These are phyloP conservation scores for Apostichopus leukothele DNA, from an alignment of 53 echinoderm and acorn worm genomes.

Conservation along the genomic window DNA sequence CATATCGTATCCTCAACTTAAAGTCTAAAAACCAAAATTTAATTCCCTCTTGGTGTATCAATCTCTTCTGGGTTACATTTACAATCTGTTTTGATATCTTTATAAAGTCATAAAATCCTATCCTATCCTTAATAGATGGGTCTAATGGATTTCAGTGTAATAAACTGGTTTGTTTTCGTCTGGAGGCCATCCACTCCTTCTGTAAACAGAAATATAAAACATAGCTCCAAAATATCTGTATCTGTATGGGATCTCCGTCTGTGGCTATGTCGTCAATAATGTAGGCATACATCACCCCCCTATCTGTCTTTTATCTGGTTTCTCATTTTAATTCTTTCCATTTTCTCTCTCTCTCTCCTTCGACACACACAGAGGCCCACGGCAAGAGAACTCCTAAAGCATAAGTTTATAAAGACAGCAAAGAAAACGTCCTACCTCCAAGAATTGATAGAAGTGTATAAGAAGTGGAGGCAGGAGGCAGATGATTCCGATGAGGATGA, in stretches of 20 bases:
- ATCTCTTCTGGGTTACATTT: too few species aligned
- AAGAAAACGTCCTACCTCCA: constrained; percentile 85
- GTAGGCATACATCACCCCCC: too few species aligned
- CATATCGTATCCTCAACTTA: too few species aligned
- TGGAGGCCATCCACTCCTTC: background rate
- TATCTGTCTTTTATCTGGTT: background rate
- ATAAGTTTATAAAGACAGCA: constrained; percentile 87
- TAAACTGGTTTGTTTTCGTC: background rate
- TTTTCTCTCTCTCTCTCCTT: background rate
- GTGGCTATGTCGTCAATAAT: too few species aligned
- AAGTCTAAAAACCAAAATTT: too few species aligned
- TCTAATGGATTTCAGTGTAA: background rate
- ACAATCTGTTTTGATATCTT: too few species aligned
- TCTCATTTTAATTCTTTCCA: background rate
- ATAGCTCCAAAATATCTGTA: too few species aligned
- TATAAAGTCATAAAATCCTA: too few species aligned
- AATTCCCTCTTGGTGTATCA: too few species aligned
- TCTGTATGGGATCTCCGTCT: too few species aligned
- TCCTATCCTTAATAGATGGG: too few species aligned
- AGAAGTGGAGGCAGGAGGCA: constrained; percentile 78
- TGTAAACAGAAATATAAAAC: too few species aligned
- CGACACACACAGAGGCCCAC: constrained; percentile 75
- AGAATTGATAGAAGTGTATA: constrained; percentile 87
- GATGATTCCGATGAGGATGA: constrained; percentile 75
- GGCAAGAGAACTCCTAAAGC: constrained; percentile 89